Evolutionary conservation across 2,113 vertebrate genomes (phyloP).

Genomic region (Nestor notabilis): DNA sequence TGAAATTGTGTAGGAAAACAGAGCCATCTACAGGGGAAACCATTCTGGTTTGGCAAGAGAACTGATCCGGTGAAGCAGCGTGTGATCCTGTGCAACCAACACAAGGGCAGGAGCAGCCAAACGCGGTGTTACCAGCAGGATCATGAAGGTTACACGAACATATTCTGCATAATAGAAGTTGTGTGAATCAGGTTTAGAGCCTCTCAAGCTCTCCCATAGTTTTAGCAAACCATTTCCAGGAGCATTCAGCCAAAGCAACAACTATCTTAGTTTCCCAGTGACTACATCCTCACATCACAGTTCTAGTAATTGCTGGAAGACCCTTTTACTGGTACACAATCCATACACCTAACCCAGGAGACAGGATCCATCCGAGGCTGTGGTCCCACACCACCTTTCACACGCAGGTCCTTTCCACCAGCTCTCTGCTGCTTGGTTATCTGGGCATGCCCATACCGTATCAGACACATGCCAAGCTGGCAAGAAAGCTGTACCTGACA

Average conservation of each 20-base stretch:
- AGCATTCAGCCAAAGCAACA: background rate
- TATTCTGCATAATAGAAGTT: background rate
- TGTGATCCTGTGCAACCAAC: background rate
- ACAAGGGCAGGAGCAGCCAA: background rate
- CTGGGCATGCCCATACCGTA: accelerated
- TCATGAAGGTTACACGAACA: background rate
- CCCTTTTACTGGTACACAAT: background rate
- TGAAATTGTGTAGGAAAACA: background rate
- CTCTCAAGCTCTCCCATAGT: background rate
- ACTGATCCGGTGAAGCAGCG: accelerated
- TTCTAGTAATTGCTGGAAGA: background rate
- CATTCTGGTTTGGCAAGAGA: background rate
- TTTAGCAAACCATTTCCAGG: background rate
- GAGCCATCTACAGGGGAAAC: slow-evolving; percentile 67
- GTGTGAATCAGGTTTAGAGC: background rate
- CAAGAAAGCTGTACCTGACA: background rate
- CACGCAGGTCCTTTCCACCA: background rate
- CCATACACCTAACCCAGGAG: background rate
- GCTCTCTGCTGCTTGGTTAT: background rate
- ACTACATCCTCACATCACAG: background rate
- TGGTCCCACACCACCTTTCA: background rate
- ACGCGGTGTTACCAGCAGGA: background rate
- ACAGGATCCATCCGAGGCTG: background rate
- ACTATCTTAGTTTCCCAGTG: background rate
- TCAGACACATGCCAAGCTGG: background rate